phyloP scores from a whole-genome alignment of 1,140 invertebrate species.

The Sycophila sp. region DNA sequence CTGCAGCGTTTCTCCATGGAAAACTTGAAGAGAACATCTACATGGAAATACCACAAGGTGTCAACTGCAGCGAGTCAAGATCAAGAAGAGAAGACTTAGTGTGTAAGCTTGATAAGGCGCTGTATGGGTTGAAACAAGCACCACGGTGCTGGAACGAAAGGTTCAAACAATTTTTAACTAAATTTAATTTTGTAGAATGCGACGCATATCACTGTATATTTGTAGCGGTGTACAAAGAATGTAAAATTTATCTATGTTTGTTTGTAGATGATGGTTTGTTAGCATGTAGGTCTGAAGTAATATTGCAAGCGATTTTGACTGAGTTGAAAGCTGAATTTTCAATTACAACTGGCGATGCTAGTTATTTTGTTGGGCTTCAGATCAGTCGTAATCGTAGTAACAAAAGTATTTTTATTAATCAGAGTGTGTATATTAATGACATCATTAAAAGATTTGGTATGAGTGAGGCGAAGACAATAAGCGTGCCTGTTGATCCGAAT shows the following conservation, averaged over 20 bases:
- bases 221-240: background rate
- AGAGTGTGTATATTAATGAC: constrained; percentile 37
- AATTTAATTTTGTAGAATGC: background rate
- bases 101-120: constrained; percentile 6
- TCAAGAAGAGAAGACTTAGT: background rate
- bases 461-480: constrained; percentile 39
- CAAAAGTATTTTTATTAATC: constrained; percentile 9
- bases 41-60: background rate
- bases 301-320: background rate
- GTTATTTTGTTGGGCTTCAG: background rate
- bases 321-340: background rate
- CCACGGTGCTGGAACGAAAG: constrained; percentile 20
- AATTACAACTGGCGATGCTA: background rate
- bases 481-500: constrained; percentile 31
- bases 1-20: background rate
- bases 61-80: background rate
- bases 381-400: background rate
- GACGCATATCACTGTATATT: constrained; percentile 32
- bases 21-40: background rate
- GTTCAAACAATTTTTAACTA: background rate
- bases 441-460: constrained; percentile 42
- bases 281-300: background rate
- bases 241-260: background rate
- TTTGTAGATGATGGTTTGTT: background rate
- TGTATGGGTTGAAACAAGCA: constrained; percentile 25